phyloP scores from a whole-genome alignment of 1,140 invertebrate species.

The Ips nitidus region DNA sequence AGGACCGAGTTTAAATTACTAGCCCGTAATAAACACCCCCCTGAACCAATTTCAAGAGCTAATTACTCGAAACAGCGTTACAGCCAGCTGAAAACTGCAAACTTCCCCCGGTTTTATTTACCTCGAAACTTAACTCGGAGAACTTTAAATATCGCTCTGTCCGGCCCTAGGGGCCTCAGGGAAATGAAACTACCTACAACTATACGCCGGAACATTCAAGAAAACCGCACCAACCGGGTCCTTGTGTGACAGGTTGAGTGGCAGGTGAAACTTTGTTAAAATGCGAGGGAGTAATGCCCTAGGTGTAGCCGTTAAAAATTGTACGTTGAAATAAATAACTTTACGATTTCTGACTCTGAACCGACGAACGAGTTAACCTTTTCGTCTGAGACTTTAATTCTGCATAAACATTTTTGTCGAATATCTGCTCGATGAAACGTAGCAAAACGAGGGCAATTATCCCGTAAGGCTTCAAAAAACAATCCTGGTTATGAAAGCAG shows the following conservation, averaged over 20 bases:
- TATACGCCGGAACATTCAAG: constrained; percentile 24
- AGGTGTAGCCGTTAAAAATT: constrained; percentile 10
- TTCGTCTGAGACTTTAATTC: too few relatives aligned
- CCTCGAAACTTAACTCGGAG: constrained; percentile 21
- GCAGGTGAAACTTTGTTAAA: constrained; percentile 32
- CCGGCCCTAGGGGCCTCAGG: constrained; percentile 8
- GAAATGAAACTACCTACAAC: constrained; percentile 30
- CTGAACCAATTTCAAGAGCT: too few relatives aligned
- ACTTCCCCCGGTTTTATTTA: constrained; percentile 13
- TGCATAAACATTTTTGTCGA: too few relatives aligned
- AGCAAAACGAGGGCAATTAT: neutral
- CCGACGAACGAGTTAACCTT: too few relatives aligned
- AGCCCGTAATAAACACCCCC: too few relatives aligned
- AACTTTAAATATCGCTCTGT: constrained; percentile 30
- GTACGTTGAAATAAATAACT: constrained; percentile 5
- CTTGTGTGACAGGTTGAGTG: constrained; percentile 31
- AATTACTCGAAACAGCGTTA: neutral
- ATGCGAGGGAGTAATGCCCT: neutral
- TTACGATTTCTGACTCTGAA: neutral
- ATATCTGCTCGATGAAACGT: neutral
- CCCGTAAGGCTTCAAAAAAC: constrained; percentile 2
- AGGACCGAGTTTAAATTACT: too few relatives aligned
- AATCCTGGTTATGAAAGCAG: neutral
- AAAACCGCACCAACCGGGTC: constrained; percentile 25
- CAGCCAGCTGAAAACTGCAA: constrained; percentile 6